Conservation (phyloP, 2,797 vertebrate genomes). For the Cynopterus sphinx region DNA sequence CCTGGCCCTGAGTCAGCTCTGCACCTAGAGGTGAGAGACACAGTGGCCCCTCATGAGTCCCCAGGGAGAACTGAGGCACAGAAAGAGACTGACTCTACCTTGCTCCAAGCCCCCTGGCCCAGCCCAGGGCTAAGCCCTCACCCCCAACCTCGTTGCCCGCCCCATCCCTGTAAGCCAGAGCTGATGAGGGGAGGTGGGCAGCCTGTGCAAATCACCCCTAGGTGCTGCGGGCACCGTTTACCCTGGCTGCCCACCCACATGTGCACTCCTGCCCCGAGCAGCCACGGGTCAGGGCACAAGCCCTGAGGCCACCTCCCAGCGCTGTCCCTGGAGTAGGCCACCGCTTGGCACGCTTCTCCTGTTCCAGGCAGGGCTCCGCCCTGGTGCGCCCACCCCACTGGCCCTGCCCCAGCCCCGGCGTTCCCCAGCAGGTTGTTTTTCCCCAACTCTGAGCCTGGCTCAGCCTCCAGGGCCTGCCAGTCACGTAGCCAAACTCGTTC, state of each 20-base stretch:
- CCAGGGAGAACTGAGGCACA: background rate
- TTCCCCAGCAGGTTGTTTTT: constrained; percentile 67
- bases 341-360: background rate
- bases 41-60: fast-evolving
- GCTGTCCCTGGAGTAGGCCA: no score
- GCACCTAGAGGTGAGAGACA: fast-evolving
- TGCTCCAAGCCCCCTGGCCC: background rate
- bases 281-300: no score
- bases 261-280: fast-evolving
- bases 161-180: background rate
- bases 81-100: background rate
- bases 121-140: background rate
- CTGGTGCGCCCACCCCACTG: background rate
- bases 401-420: constrained; percentile 9
- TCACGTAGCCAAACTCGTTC: constrained; percentile 75
- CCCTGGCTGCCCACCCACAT: background rate
- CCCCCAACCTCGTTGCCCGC: background rate
- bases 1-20: background rate
- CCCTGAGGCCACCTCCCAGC: no score
- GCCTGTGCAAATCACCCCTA: background rate
- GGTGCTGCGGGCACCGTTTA: fast-evolving
- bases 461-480: constrained; percentile 66
- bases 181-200: fast-evolving
- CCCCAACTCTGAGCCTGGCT: constrained; percentile 33
- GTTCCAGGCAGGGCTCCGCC: background rate